Conservation (phyloP, 2,888 invertebrate genomes). For the Lasioglossum villosulum region DNA sequence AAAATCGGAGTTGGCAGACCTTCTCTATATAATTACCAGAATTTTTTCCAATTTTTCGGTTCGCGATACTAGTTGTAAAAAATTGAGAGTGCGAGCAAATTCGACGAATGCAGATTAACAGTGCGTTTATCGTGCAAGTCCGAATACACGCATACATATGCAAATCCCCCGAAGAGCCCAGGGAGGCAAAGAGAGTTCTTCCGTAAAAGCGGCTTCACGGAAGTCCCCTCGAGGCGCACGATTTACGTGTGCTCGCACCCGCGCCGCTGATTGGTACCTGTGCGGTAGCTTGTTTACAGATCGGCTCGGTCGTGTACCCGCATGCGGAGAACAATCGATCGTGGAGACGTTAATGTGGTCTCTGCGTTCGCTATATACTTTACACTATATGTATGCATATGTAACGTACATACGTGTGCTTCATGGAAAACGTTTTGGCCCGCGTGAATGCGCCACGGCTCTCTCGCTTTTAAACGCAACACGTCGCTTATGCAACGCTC, state of each 20-base stretch:
- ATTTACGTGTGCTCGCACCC: slow-evolving; percentile 38
- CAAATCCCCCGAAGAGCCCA: slow-evolving; percentile 3
- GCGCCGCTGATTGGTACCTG: slow-evolving; percentile 42
- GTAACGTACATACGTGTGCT: background rate
- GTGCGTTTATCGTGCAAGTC: slow-evolving; percentile 33
- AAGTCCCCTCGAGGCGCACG: slow-evolving; percentile 20
- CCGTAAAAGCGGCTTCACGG: slow-evolving; percentile 24
- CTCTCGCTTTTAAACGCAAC: background rate
- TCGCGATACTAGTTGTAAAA: too few relatives aligned
- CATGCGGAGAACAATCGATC: slow-evolving; percentile 39
- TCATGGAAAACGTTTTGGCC: background rate
- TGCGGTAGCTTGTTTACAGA: slow-evolving; percentile 39
- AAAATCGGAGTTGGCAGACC: too few relatives aligned
- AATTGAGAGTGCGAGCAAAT: too few relatives aligned
- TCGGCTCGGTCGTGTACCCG: slow-evolving; percentile 28
- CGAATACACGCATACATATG: background rate
- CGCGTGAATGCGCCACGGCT: background rate
- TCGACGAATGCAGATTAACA: too few relatives aligned
- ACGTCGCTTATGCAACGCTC: background rate
- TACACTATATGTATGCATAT: background rate
- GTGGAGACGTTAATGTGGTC: slow-evolving; percentile 20
- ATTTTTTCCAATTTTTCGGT: too few relatives aligned
- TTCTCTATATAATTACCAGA: too few relatives aligned
- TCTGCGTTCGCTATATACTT: background rate
- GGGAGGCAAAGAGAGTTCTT: background rate